Evolutionary conservation across 2,888 invertebrate species (phyloP).

Genomic region (Pharmacophagus antenor): DNA sequence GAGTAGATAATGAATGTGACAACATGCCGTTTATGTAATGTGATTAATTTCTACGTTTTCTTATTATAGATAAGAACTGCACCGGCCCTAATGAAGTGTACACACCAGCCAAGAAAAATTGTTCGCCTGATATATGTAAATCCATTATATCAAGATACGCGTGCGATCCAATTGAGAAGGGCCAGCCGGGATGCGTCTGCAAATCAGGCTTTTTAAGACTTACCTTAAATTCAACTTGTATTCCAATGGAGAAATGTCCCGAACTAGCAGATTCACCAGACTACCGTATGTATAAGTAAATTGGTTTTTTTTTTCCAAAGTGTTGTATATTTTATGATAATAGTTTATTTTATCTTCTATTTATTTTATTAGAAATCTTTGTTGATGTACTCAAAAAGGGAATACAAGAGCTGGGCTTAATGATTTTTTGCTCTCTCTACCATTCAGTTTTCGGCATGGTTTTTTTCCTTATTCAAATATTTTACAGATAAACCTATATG

Average conservation of each 20-base stretch:
- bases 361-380: too few species aligned
- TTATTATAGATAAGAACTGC: conserved; percentile 16
- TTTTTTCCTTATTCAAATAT: too few species aligned
- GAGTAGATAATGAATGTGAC: too few species aligned
- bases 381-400: too few species aligned
- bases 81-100: conserved; percentile 17
- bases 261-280: conserved; percentile 17
- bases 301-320: too few species aligned
- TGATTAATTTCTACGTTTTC: neutral
- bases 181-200: conserved; percentile 24
- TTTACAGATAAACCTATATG: neutral
- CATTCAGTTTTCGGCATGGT: too few species aligned
- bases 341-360: neutral
- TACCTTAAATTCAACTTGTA: conserved; percentile 15
- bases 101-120: conserved; percentile 5
- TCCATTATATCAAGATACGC: conserved; percentile 15
- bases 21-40: too few species aligned
- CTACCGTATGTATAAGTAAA: conserved; percentile 13
- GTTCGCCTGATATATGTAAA: conserved; percentile 18
- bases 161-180: conserved; percentile 9
- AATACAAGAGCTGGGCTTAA: too few species aligned
- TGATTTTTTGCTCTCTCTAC: too few species aligned
- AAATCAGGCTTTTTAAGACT: conserved; percentile 26
- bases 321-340: too few species aligned
- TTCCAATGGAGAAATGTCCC: conserved; percentile 15